phyloP scores from a whole-genome alignment of 2,888 invertebrate genomes.

The Beris morrisii region DNA sequence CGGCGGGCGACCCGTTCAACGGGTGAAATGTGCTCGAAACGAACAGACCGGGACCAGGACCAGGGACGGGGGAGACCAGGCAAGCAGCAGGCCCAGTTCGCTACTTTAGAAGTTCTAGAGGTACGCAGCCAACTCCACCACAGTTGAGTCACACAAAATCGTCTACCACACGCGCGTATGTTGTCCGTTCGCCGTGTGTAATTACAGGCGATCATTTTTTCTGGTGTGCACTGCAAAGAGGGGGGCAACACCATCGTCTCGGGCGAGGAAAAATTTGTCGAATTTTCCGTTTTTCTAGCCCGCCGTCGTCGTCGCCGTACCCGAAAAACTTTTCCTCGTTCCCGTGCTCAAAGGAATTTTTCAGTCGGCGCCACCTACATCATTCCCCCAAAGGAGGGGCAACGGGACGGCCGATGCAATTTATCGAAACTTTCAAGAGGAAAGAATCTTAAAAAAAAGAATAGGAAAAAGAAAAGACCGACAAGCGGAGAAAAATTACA shows the following conservation, averaged over 20 bases:
- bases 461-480: neutral
- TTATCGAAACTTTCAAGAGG: constrained; percentile 40
- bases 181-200: neutral
- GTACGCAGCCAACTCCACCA: constrained; percentile 12
- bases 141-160: constrained; percentile 19
- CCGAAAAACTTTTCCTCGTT: too few relatives aligned
- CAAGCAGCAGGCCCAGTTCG: constrained; percentile 1
- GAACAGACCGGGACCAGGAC: neutral
- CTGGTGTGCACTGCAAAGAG: too few relatives aligned
- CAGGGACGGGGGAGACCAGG: neutral
- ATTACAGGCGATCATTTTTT: neutral
- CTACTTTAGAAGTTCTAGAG: constrained; percentile 3
- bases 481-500: neutral
- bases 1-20: neutral
- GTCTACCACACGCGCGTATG: neutral
- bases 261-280: too few relatives aligned
- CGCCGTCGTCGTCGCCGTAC: too few relatives aligned
- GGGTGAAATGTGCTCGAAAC: neutral
- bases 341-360: too few relatives aligned
- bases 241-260: too few relatives aligned
- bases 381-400: neutral
- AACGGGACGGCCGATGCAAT: neutral
- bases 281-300: too few relatives aligned
- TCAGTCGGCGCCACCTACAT: too few relatives aligned
- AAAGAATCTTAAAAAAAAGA: constrained; percentile 4